phyloP scores from a whole-genome alignment of 2,888 invertebrate species.

The Chaetogeoica ovagalla region DNA sequence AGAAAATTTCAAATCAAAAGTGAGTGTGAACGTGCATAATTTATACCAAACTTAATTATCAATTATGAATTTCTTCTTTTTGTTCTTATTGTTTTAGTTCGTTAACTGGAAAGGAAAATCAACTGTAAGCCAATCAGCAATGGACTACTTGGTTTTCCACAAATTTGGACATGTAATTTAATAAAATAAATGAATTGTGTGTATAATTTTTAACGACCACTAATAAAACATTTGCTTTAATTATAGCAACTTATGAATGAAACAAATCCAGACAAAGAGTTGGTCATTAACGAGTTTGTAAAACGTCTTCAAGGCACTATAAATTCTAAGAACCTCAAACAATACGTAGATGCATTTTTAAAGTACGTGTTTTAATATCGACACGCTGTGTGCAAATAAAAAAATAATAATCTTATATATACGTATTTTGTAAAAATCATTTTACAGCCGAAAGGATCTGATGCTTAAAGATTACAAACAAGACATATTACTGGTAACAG shows the following conservation, averaged over 20 bases:
- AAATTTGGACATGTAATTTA: constrained; percentile 86
- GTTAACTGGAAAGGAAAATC: constrained; percentile 81
- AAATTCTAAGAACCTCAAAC: constrained; percentile 79
- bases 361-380: constrained; percentile 65
- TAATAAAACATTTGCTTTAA: constrained; percentile 6
- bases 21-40: constrained; percentile 57
- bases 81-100: constrained; percentile 63
- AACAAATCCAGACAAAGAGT: constrained; percentile 70
- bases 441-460: constrained; percentile 71
- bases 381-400: not conserved
- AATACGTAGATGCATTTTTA: constrained; percentile 80
- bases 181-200: not conserved
- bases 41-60: not conserved
- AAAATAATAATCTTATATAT: not conserved
- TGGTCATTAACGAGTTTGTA: constrained; percentile 75
- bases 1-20: constrained; percentile 82
- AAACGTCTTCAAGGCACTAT: constrained; percentile 72
- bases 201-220: not conserved
- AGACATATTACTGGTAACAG: constrained; percentile 80
- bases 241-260: constrained; percentile 66
- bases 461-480: constrained; percentile 73
- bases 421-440: not conserved
- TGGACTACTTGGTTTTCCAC: constrained; percentile 84
- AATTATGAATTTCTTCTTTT: constrained; percentile 6
- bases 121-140: constrained; percentile 80